Evolutionary conservation across 2,888 invertebrate species (phyloP), one percentile per base, ranked within the genome.

Genomic region (Chaitophorus viminalis): DNA sequence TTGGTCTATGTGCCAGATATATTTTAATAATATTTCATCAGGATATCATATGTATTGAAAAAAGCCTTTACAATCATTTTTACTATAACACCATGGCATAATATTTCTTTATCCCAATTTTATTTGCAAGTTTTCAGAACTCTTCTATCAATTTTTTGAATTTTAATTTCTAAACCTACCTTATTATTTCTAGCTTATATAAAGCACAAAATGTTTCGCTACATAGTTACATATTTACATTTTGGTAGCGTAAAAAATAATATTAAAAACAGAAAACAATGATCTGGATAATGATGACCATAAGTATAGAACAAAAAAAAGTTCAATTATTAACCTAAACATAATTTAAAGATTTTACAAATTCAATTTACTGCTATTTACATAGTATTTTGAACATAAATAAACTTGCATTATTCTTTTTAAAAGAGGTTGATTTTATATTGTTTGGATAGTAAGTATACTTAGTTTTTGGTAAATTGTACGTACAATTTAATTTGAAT

Each of bases 401-500:
- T 3, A 54, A 21, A 54, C 52, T 52, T 11, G 25, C 0, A 21
- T 11, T 5, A 25, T 60, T 25, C 3, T 60, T 60, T 60, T 60
- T 6, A 60, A 4, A 25, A 25, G 29, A 81, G 68, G 31, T 72
- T 39, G 17, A 82, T 82, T 72, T 82, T 25, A 72, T 70, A 31
- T 81, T 46, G 39, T 82, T 72, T 52, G 31, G 52, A 31, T 33
- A 29, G n/a, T 46, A 6, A 54, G n/a, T n/a, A 82, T 11, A 18
- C 4, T 82, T 33, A 70, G 8, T 33, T 54, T 52, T 82, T 33
- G 18, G 18, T n/a, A 11, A 25, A 33, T 72, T 82, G 5, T 36
- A n/a, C 11, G 17, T 72, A 29, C 52, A 82, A 72, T 72, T 52
- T 74, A 36, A 74, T 72, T 74, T 60, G 54, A 36, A 74, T 54